These are phyloP conservation scores for Eucidaris tribuloides DNA, from an alignment of 35 echinoderm and acorn worm species.

Conservation along the genomic window DNA sequence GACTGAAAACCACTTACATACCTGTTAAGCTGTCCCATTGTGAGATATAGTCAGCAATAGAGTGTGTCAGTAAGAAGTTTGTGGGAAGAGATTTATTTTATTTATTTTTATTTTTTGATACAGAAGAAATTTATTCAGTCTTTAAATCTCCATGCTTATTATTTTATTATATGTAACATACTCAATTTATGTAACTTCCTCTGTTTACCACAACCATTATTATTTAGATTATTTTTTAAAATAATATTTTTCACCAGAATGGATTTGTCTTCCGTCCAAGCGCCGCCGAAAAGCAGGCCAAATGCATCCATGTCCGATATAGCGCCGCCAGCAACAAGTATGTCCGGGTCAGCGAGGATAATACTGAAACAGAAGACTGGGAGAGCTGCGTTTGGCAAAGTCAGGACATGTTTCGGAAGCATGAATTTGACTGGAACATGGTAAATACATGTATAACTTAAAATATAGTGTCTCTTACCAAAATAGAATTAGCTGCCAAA, in stretches of 20 bases:
- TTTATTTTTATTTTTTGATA: neutral
- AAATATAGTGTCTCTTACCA: too few species aligned
- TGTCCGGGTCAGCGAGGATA: conserved; percentile 60
- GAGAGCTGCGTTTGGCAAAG: conserved; percentile 44
- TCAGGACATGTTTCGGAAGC: conserved; percentile 61
- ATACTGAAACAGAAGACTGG: conserved; percentile 59
- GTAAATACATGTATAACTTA: too few species aligned
- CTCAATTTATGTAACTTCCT: neutral
- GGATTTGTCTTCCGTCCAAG: conserved; percentile 57
- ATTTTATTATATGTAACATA: neutral
- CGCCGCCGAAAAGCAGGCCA: conserved; percentile 30
- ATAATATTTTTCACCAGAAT: conserved; percentile 1
- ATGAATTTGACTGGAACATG: conserved; percentile 97
- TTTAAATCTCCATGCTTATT: neutral
- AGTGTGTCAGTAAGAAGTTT: neutral
- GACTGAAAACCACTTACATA: too few species aligned
- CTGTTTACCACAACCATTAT: neutral
- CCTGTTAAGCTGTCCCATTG: too few species aligned
- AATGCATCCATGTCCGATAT: conserved; percentile 72
- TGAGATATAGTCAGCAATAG: too few species aligned
- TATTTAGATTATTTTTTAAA: neutral
- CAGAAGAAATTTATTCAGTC: neutral
- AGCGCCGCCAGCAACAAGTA: conserved; percentile 67
- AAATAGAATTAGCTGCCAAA: too few species aligned
- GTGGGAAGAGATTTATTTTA: neutral